Base-by-base conservation (phyloP, 2,113 vertebrate genomes). In the Eudyptes chrysolophus region DNA sequence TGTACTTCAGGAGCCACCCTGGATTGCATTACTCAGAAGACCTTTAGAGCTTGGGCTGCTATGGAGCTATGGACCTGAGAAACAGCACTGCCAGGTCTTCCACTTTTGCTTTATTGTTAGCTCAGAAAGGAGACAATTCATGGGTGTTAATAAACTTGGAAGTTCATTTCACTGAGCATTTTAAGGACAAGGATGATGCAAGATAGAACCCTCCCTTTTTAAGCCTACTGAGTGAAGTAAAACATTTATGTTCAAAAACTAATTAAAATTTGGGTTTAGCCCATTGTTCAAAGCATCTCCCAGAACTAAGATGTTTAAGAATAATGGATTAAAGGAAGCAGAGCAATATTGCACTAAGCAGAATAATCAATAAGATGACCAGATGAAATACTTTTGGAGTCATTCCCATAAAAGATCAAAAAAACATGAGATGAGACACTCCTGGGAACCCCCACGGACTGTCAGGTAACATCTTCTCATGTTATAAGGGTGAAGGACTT, bases 1-100 rank as follows among this genome's bases (percentile, higher is more conserved):
- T 34, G 5, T 38, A n/a, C 18, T 7, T 86, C 0, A 1, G 48
- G 17, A 82, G 2, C 12, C 27, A 57, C 17, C 3, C 49, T 52
- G 36, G 36, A 48, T 0, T 48, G 4, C 30, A 6, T 27, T 34
- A 49, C 34, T 57, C 30, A 22, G 30, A 72, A 72, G 22, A 54
- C 15, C 2, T 49, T 65, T 26, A 81, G 10, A 51, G 13, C 18
- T 3, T 52, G 46, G 24, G 6, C 24, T 90, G 8, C 60, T 78
- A 4, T 15, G 18, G 7, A 87, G 10, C 17, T 81, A 9, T 42
- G 21, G 54, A 54, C 26, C 4, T 30, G 27, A 52, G 44, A 61
- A 84, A 4, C 6, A 61, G 5, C 51, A 18, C 32, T 81, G 46
- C 15, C 32, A 57, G 10, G 3, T 78, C 11, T 48, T 84, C 32